Conservation (phyloP, 2,888 invertebrate genomes). For the Drosophila formosana region DNA sequence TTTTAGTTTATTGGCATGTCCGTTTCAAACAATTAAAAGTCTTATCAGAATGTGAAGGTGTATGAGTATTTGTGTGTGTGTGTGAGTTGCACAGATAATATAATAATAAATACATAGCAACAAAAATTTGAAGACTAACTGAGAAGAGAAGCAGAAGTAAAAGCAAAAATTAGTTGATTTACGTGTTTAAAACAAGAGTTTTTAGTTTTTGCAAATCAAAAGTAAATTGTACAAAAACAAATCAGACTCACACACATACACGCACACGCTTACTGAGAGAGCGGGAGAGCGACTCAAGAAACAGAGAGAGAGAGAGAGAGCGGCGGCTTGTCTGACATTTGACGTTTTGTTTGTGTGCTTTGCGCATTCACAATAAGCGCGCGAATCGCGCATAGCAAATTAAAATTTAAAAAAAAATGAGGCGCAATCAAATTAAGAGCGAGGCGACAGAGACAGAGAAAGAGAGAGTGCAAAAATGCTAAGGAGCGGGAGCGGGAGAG, state of each 20-base stretch:
- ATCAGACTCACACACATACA: constrained; percentile 40
- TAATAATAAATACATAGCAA: constrained; percentile 24
- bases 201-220: constrained; percentile 29
- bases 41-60: constrained; percentile 67
- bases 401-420: constrained; percentile 64
- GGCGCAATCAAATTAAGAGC: constrained; percentile 42
- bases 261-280: constrained; percentile 6
- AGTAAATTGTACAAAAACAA: constrained; percentile 50
- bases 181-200: constrained; percentile 29
- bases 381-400: constrained; percentile 76
- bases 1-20: constrained; percentile 59
- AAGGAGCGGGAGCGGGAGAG: constrained; percentile 14
- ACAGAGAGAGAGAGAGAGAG: constrained; percentile 35
- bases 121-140: neutral
- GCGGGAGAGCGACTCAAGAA: constrained; percentile 12
- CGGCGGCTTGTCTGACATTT: constrained; percentile 70
- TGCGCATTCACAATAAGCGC: constrained; percentile 73
- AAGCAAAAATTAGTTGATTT: constrained; percentile 12
- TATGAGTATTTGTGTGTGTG: constrained; percentile 19
- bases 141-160: neutral
- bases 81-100: constrained; percentile 36
- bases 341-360: constrained; percentile 69
- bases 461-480: constrained; percentile 5
- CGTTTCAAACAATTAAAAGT: constrained; percentile 66
- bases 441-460: neutral